Evolutionary conservation across 2,888 invertebrate species (phyloP).

Genomic region (Zygothrica quintamaculata): DNA sequence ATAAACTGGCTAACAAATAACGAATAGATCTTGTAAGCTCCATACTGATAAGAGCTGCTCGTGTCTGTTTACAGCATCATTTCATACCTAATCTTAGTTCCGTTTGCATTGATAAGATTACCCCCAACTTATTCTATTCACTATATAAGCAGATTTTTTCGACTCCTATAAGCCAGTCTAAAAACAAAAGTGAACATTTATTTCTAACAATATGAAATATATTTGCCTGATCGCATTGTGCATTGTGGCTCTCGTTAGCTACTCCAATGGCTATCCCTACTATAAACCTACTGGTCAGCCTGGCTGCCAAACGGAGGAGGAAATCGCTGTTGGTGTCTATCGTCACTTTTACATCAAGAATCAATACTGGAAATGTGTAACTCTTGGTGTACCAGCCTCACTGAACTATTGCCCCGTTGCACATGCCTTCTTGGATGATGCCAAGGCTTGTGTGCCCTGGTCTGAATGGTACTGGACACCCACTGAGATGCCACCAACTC

Average conservation of each 20-base stretch:
- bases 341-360: conserved; percentile 59
- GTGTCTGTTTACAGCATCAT: conserved; percentile 43
- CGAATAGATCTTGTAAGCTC: conserved; percentile 16
- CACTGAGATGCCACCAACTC: conserved; percentile 67
- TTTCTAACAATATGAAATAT: conserved; percentile 50
- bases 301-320: conserved; percentile 66
- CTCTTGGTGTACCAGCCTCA: conserved; percentile 57
- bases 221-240: conserved; percentile 32
- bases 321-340: conserved; percentile 48
- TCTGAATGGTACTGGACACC: conserved; percentile 70
- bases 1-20: conserved; percentile 60
- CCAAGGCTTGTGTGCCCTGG: conserved; percentile 65
- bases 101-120: conserved; percentile 60
- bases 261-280: conserved; percentile 23
- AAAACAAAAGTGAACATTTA: conserved; percentile 1
- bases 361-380: conserved; percentile 61
- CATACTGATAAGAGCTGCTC: conserved; percentile 6
- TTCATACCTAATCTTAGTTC: conserved; percentile 36
- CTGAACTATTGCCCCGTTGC: conserved; percentile 40
- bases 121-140: neutral
- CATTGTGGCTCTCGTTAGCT: conserved; percentile 29
- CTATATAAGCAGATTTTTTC: conserved; percentile 45
- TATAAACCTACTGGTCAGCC: conserved; percentile 64
- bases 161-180: conserved; percentile 55
- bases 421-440: conserved; percentile 55